Base-by-base conservation (phyloP, 1,140 invertebrate species). In the Trissolcus basalis region DNA sequence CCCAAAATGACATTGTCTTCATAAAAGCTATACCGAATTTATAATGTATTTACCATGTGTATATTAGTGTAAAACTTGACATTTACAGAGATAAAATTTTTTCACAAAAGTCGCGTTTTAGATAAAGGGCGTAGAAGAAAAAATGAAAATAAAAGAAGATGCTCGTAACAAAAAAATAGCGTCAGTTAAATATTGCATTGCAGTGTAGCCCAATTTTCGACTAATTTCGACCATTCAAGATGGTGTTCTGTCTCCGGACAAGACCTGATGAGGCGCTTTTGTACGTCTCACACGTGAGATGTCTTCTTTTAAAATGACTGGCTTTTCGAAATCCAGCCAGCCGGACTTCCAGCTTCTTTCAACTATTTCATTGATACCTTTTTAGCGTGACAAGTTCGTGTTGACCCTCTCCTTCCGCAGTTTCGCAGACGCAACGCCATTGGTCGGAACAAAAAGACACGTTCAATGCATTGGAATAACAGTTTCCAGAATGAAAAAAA, bases 171-270 rank as follows among this genome's bases (percentile, higher is more conserved):
- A 50, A 56, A 61, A 65, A 56, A 61, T 74, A 61, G 60, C 55
- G 32, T 32, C 56, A 56, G 44, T 60, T 58, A 63, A 61, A 56
- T 49, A 67, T 6, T 51, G 43, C 49, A 56, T 19, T 19, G 55
- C 49, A 53, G 53, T 39, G 59, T n/a, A 48, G 44, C 54, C 60
- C 55, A 77, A 77, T 73, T 45, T 76, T 82, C 64, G 53, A 59
- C 75, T 80, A 80, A 80, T 80, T 82, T 68, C 63, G 69, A 50
- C 74, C 72, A 82, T 82, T 82, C 77, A 82, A 44, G 35, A 27
- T 50, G 41, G 67, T 68, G 49, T 72, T 47, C 54, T 68, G 78
- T 59, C 75, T 77, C 55, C 78, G 75, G 77, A 79, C 60, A 15
- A 73, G 67, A 78, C 79, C 76, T 82, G 79, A 82, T 80, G 79